phyloP scores from a whole-genome alignment of 2,113 vertebrate species.

The Tachuris rubrigastra region DNA sequence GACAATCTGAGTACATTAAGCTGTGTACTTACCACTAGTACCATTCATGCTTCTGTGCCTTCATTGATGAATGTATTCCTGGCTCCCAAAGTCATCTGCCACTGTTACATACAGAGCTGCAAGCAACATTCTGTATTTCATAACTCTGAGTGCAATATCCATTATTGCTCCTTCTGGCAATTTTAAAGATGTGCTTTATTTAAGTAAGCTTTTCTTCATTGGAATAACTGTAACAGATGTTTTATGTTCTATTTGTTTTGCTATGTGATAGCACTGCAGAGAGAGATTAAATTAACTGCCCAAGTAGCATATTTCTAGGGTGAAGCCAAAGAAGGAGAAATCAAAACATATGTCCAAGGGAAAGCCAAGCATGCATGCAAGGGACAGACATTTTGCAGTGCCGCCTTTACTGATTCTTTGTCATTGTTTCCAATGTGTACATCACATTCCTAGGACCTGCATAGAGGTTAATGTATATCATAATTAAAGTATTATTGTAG shows the following conservation, averaged over 20 bases:
- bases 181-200: constrained; percentile 51
- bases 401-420: not conserved
- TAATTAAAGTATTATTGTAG: not conserved
- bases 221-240: constrained; percentile 37
- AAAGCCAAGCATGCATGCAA: not conserved
- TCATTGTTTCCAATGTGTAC: not conserved
- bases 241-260: constrained; percentile 45
- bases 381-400: not conserved
- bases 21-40: not conserved
- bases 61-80: not conserved
- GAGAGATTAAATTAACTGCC: constrained; percentile 25
- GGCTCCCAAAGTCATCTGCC: not conserved
- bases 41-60: constrained; percentile 19
- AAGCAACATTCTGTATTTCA: not conserved
- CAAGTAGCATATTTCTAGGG: not conserved
- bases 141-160: not conserved
- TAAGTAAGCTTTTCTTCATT: constrained; percentile 35
- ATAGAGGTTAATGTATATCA: not conserved
- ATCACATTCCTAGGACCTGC: not conserved
- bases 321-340: not conserved
- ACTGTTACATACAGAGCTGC: not conserved
- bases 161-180: constrained; percentile 34
- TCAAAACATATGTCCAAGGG: not conserved
- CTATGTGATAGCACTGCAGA: constrained; percentile 2
- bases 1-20: not conserved